Evolutionary conservation across 2,797 vertebrate genomes (phyloP).

Genomic region (Notamacropus eugenii): DNA sequence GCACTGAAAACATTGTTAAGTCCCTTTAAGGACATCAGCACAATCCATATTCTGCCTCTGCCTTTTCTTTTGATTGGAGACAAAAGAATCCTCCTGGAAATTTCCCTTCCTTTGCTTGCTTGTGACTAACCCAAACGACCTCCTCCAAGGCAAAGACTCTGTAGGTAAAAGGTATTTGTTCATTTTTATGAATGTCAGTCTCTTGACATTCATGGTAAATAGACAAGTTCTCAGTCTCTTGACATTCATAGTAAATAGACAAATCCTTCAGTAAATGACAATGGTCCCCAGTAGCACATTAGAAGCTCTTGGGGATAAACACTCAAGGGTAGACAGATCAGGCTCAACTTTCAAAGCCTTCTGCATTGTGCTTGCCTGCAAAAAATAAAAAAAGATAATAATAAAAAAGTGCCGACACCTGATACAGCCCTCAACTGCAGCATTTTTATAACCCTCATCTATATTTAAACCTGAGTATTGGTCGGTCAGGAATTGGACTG

Average conservation of each 20-base stretch:
- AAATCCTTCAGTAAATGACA: conserved; percentile 84
- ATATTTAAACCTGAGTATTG: conserved; percentile 78
- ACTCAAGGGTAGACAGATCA: conserved; percentile 71
- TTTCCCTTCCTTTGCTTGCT: conserved; percentile 65
- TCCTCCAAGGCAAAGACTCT: conserved; percentile 75
- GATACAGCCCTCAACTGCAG: conserved; percentile 60
- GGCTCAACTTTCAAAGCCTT: conserved; percentile 76
- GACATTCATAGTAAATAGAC: conserved; percentile 84
- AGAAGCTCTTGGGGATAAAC: conserved; percentile 78
- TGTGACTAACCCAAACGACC: conserved; percentile 76
- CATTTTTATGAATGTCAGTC: conserved; percentile 85
- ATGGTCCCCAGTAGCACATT: conserved; percentile 76
- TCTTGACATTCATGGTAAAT: conserved; percentile 84
- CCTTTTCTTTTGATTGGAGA: conserved; percentile 71
- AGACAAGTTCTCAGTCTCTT: conserved; percentile 82
- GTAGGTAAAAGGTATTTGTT: conserved; percentile 84
- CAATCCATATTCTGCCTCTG: conserved; percentile 74
- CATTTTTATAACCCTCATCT: conserved; percentile 74
- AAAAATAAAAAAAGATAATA: conserved; percentile 50
- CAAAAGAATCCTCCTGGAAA: conserved; percentile 73
- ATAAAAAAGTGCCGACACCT: conserved; percentile 53
- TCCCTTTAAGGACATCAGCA: conserved; percentile 72
- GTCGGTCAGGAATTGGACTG: conserved; percentile 72
- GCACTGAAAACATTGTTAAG: conserved; percentile 80
- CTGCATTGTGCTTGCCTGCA: conserved; percentile 74